Conservation (phyloP, 2,113 vertebrate genomes). For the Pipra filicauda region DNA sequence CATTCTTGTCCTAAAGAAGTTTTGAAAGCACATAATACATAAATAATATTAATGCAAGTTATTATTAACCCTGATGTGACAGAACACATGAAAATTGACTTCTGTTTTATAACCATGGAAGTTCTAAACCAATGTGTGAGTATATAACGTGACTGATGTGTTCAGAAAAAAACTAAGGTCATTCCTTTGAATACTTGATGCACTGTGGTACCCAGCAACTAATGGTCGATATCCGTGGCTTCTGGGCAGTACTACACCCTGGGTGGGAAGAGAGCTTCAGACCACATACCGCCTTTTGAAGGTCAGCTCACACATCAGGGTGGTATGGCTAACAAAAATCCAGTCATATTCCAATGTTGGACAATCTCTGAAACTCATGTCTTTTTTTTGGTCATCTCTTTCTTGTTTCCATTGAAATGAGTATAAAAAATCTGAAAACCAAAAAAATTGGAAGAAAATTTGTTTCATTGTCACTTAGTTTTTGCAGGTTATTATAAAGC, state of each 20-base stretch:
- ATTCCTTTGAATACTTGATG: background rate
- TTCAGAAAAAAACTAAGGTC: background rate
- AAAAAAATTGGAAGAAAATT: background rate
- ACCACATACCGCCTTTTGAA: background rate
- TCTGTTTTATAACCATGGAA: background rate
- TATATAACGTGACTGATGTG: background rate
- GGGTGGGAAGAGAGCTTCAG: background rate
- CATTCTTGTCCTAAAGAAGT: background rate
- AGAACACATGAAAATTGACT: background rate
- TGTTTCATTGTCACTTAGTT: background rate
- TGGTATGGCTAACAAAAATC: background rate
- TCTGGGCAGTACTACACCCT: background rate
- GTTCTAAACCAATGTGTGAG: background rate
- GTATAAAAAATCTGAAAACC: background rate
- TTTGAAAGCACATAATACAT: background rate
- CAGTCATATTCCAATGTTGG: background rate
- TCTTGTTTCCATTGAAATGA: background rate
- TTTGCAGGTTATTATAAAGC: background rate
- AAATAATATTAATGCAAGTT: background rate
- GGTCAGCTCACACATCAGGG: background rate
- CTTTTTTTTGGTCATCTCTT: background rate
- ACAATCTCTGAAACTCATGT: background rate
- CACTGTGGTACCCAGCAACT: fast-evolving
- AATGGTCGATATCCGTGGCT: too few relatives aligned
- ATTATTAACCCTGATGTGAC: background rate